Percentiles rank a stretch among this genome's conserved stretches.
Conservation (phyloP, 2,113 vertebrate genomes). For the Procavia capensis region DNA sequence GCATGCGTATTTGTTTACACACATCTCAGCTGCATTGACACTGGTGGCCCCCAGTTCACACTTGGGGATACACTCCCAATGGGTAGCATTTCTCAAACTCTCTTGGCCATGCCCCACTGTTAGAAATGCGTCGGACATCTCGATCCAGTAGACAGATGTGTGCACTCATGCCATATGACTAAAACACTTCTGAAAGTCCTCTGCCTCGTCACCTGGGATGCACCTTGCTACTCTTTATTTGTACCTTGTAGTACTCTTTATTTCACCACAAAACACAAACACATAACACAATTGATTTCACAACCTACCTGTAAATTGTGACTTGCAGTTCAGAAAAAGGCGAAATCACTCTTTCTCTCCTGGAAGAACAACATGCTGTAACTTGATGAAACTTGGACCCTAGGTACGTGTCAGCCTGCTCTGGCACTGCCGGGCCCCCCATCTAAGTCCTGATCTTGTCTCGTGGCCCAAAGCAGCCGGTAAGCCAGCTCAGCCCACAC, state of each 20-base stretch:
- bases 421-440: background rate
- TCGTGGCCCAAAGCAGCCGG: background rate
- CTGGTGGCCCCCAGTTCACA: background rate
- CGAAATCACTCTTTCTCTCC: background rate
- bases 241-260: background rate
- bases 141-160: background rate
- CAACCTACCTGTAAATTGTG: background rate
- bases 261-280: background rate
- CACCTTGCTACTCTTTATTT: background rate
- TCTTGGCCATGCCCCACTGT: background rate
- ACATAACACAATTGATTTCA: background rate
- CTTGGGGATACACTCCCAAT: background rate
- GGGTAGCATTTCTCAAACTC: background rate
- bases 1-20: background rate
- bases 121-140: background rate
- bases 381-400: background rate
- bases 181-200: background rate
- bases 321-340: slow-evolving; percentile 1
- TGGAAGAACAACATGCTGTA: background rate
- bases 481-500: background rate
- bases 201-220: background rate
- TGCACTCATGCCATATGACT: background rate
- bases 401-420: background rate
- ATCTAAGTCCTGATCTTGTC: background rate
- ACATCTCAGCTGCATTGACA: background rate